phyloP scores from a whole-genome alignment of 1,140 invertebrate genomes.

The Atta cephalotes region DNA sequence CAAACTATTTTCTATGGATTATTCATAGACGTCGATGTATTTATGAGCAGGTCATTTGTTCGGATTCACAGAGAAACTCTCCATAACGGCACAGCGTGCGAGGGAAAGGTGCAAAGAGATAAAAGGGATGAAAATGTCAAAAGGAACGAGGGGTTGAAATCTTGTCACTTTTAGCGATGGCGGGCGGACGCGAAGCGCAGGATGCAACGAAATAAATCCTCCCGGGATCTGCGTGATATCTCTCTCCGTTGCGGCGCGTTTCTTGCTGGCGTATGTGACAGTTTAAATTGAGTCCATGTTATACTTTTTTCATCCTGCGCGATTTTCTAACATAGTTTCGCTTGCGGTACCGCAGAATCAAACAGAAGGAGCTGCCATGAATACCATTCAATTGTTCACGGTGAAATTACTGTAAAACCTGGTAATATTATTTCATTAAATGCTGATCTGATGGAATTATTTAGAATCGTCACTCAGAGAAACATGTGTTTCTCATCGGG shows the following conservation, averaged over 20 bases:
- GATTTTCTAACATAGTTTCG: conserved; percentile 28
- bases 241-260: conserved; percentile 49
- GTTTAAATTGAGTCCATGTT: conserved; percentile 69
- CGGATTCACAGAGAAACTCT: conserved; percentile 54
- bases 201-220: conserved; percentile 59
- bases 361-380: not conserved
- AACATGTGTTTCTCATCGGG: conserved; percentile 31
- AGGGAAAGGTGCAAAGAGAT: conserved; percentile 48
- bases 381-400: conserved; percentile 27
- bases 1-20: conserved; percentile 24
- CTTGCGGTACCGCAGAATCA: not conserved
- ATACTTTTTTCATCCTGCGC: conserved; percentile 42
- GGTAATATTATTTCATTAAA: conserved; percentile 43
- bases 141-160: conserved; percentile 55
- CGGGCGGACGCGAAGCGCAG: conserved; percentile 8
- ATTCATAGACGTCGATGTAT: conserved; percentile 46
- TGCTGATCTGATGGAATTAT: conserved; percentile 1
- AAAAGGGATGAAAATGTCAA: conserved; percentile 65
- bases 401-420: not conserved
- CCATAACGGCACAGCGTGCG: conserved; percentile 3
- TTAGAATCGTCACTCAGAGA: not conserved
- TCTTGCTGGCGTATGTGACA: conserved; percentile 63
- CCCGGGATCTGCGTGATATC: conserved; percentile 44
- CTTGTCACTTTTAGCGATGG: conserved; percentile 58
- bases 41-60: conserved; percentile 53